Evolutionary conservation across 2,888 invertebrate genomes (phyloP), one percentile per base, ranked within the genome.

Genomic region (Bembecia ichneumoniformis): DNA sequence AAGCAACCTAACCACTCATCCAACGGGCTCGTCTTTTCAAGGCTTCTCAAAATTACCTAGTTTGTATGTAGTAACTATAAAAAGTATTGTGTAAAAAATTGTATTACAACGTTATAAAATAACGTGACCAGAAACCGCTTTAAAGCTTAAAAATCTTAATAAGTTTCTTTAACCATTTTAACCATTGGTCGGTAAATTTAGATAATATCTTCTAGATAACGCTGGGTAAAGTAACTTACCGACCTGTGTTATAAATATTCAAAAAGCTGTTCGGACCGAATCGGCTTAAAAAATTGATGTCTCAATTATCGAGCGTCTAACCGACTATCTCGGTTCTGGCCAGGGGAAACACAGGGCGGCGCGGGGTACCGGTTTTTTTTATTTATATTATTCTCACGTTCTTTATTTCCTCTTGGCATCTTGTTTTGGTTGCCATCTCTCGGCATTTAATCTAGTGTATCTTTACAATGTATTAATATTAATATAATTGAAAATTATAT

Each of bases 331-430:
- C 64, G 56, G 56, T 51, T 52, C 59, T 59, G 58, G 54, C 58
- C 51, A 55, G 58, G 57, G 47, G 9, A 9, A 28, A 28, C 28
- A 9, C 28, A 7, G 28, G 28, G 28, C 9, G 49, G 53, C 16
- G 47, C 16, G 47, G 47, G 51, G 54, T 45, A 54, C 56, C 55
- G 60, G 64, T 66, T 68, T 76, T 28, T 28, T 28, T 76, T 80
- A 79, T 83, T 82, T 83, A 79, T 83, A 83, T 79, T 77, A 81
- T 81, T 82, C 82, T 83, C 84, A 83, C 83, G 80, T 75, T 73
- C 78, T 74, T 79, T 77, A 77, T 82, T 81, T 84, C 82, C 83
- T 80, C 74, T 73, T 77, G 64, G 71, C 64, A 68, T 71, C 68
- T 71, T 58, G 58, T 61, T 55, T 56, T 62, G 60, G 58, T 57